Base-by-base conservation (phyloP, 2,888 invertebrate species). In the Ashinkailepas kermadecensis region DNA sequence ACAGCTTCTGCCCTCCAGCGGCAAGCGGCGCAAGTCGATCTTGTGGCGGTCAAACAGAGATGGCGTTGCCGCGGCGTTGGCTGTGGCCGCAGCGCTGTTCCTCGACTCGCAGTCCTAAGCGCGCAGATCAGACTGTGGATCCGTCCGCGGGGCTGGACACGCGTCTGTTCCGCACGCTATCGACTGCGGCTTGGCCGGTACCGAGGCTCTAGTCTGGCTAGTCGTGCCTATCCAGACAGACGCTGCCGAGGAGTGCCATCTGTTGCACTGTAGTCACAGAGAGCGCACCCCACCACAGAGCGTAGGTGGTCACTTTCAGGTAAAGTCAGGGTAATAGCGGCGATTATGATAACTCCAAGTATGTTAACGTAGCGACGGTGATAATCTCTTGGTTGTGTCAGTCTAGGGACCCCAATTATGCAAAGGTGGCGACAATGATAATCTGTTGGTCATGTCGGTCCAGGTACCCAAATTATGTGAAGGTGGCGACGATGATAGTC, bases 181-280 rank as follows among this genome's bases (percentile, higher is more conserved):
- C 67, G n/a, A n/a, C 67, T 67, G 67, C 25, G 67, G 3, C 67
- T 25, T 23, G 25, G 67, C 25, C 67, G 67, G 39, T 12, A 85
- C 84, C 74, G 84, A 85, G 82, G 82, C 84, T 85, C 82, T 82
- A 85, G 82, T 81, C 84, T 80, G 82, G 83, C 10, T 83, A 84
- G 39, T n/a, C 25, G 81, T 82, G 59, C 79, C 80, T 39, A 80
- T 23, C 74, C 79, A 25, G 81, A 39, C 56, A 80, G 80, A 65
- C 82, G 86, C 87, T 83, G 92, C 92, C 87, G 88, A 23, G 23
- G 57, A 13, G 64, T 64, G 62, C 59, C 57, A 6, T n/a, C 64
- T 21, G n/a, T n/a, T n/a, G n/a, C n/a, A n/a, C n/a, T n/a, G 23
- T 54, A n/a, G 64, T 4, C 80, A 59, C 23, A n/a, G 56, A 58